A percentile compares a stretch with the other conserved stretches of the same genome.
Evolutionary conservation across 2,888 invertebrate species (phyloP).

Genomic region (Chloroclystis v-ata): DNA sequence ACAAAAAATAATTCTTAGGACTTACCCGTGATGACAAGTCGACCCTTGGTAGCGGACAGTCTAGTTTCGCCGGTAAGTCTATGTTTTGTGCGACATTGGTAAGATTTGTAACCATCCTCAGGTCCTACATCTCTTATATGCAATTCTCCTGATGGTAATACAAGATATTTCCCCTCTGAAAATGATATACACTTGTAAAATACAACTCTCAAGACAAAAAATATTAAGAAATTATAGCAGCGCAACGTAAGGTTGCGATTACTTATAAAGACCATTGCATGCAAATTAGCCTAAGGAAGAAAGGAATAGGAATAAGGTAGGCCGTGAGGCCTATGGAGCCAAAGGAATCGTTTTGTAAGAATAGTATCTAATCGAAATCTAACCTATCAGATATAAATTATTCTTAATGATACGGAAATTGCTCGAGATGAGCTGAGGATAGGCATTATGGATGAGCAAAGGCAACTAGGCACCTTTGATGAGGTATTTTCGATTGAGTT

Average conservation of each 20-base stretch:
- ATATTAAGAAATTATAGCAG: constrained; percentile 26
- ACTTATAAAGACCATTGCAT: constrained; percentile 68
- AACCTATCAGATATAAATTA: neutral
- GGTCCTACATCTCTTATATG: constrained; percentile 97
- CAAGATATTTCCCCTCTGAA: constrained; percentile 96
- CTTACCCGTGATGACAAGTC: constrained; percentile 97
- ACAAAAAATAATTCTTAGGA: constrained; percentile 25
- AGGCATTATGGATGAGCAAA: no score
- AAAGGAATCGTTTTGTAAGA: constrained; percentile 51
- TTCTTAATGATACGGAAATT: neutral
- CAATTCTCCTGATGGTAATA: constrained; percentile 95
- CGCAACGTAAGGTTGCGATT: constrained; percentile 62
- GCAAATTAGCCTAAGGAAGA: constrained; percentile 76
- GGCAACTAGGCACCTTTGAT: no score
- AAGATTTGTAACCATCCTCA: constrained; percentile 95
- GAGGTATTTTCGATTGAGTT: no score
- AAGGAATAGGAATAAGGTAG: constrained; percentile 73
- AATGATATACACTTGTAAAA: constrained; percentile 26
- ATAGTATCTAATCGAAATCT: constrained; percentile 40
- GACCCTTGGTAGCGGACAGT: constrained; percentile 94
- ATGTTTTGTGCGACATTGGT: constrained; percentile 96
- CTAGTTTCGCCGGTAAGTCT: constrained; percentile 94
- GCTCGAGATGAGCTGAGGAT: neutral
- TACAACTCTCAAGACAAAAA: constrained; percentile 7
- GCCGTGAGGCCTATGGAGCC: constrained; percentile 79